Evolutionary conservation across 2,797 vertebrate genomes (phyloP).

Genomic region (Schizopygopsis pylzovi): DNA sequence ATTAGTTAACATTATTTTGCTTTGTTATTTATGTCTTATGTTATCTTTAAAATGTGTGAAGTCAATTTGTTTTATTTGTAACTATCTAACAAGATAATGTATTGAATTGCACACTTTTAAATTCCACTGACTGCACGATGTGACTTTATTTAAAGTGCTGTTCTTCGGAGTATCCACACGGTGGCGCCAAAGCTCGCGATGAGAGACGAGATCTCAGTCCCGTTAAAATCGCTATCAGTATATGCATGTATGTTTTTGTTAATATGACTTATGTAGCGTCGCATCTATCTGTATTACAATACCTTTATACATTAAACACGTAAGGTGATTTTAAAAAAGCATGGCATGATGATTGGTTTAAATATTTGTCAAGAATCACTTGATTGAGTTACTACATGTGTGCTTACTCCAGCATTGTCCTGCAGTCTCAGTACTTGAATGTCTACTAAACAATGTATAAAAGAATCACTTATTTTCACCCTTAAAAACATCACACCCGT

Average conservation of each 20-base stretch:
- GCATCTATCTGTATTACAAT: background rate
- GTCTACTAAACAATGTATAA: background rate
- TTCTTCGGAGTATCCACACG: slow-evolving; percentile 39
- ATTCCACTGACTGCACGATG: background rate
- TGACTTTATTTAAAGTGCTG: background rate
- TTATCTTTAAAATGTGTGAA: too few species aligned
- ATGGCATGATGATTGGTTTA: background rate
- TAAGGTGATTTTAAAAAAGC: background rate
- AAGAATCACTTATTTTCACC: background rate
- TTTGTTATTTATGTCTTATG: too few species aligned
- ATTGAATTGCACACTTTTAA: background rate
- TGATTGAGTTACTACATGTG: background rate
- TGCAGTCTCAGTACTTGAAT: background rate
- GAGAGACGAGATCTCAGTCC: slow-evolving; percentile 5
- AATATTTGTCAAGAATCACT: background rate
- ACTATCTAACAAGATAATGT: background rate
- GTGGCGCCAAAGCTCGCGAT: slow-evolving; percentile 54
- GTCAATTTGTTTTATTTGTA: too few species aligned
- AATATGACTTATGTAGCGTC: too few species aligned
- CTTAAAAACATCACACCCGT: background rate
- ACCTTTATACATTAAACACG: background rate
- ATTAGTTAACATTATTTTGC: too few species aligned
- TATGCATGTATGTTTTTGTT: background rate
- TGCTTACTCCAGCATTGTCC: background rate
- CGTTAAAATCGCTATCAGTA: background rate